These are phyloP conservation scores for Bombus haemorrhoidalis DNA, from an alignment of 1,140 invertebrate genomes.

Conservation along the genomic window DNA sequence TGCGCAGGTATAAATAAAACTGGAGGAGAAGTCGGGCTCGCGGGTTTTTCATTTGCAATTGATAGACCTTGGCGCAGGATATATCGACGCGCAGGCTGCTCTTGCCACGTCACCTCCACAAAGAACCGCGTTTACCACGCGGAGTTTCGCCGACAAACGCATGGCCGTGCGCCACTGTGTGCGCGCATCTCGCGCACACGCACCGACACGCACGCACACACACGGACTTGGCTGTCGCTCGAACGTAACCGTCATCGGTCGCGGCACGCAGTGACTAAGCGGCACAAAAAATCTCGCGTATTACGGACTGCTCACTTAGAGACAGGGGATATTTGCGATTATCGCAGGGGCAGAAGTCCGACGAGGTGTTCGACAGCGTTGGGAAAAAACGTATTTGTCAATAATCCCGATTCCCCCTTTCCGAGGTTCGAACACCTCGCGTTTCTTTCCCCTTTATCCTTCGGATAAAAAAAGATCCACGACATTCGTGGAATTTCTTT, in stretches of 20 bases:
- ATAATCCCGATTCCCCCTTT: slow-evolving; percentile 28
- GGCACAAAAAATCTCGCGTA: slow-evolving; percentile 64
- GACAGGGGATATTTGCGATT: slow-evolving; percentile 3
- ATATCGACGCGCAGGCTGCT: slow-evolving; percentile 23
- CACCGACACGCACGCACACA: not conserved
- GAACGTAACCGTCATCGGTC: slow-evolving; percentile 50
- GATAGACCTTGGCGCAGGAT: slow-evolving; percentile 47
- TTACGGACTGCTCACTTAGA: slow-evolving; percentile 34
- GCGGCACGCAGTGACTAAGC: slow-evolving; percentile 63
- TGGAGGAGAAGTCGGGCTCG: not conserved
- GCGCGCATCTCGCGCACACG: not conserved
- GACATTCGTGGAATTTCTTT: slow-evolving; percentile 2
- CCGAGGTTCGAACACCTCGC: not conserved
- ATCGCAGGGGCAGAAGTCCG: not conserved
- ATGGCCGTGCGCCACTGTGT: not conserved
- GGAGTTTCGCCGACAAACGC: slow-evolving; percentile 25
- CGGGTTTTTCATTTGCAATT: slow-evolving; percentile 20
- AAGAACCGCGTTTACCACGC: slow-evolving; percentile 19
- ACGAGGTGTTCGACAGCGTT: slow-evolving; percentile 23
- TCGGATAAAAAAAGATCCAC: not conserved
- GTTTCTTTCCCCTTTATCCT: no score
- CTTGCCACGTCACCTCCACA: not conserved
- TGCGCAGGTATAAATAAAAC: not conserved
- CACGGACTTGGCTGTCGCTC: not conserved
- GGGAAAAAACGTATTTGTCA: slow-evolving; percentile 37